phyloP scores from a whole-genome alignment of 2,797 vertebrate species.

The Lagodon rhomboides region DNA sequence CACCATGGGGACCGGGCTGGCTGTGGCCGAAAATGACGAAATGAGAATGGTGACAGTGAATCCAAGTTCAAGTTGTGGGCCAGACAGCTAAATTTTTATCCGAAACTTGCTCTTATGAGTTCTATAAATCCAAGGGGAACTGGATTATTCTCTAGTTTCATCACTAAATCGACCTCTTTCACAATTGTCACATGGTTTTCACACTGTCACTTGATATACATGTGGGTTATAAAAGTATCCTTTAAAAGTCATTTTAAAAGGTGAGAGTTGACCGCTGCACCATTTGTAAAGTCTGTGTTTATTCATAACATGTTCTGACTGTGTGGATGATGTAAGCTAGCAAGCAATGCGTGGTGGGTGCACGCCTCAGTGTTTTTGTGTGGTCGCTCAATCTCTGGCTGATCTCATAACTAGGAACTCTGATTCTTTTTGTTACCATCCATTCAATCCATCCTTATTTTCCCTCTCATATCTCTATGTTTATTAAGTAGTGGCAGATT shows the following conservation, averaged over 20 bases:
- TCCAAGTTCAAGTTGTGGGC: no score
- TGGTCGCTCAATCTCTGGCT: neutral
- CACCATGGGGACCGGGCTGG: no score
- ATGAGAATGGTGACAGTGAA: neutral
- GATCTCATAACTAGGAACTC: neutral
- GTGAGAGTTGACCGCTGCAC: neutral
- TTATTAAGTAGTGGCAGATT: neutral
- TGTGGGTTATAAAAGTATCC: neutral
- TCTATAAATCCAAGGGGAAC: neutral
- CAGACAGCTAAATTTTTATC: neutral
- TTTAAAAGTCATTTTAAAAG: neutral
- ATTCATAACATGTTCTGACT: neutral
- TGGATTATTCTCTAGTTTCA: no score
- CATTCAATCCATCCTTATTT: neutral
- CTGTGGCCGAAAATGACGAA: neutral
- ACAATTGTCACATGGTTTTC: neutral
- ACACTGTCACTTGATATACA: neutral
- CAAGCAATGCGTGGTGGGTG: neutral
- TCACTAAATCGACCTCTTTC: neutral
- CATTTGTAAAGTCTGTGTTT: neutral
- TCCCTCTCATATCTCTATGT: neutral
- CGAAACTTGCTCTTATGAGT: neutral
- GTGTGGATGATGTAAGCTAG: neutral
- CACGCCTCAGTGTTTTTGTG: neutral
- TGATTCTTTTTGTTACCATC: neutral